phyloP scores from a whole-genome alignment of 2,888 invertebrate genomes.

The Drosophila koepferae region DNA sequence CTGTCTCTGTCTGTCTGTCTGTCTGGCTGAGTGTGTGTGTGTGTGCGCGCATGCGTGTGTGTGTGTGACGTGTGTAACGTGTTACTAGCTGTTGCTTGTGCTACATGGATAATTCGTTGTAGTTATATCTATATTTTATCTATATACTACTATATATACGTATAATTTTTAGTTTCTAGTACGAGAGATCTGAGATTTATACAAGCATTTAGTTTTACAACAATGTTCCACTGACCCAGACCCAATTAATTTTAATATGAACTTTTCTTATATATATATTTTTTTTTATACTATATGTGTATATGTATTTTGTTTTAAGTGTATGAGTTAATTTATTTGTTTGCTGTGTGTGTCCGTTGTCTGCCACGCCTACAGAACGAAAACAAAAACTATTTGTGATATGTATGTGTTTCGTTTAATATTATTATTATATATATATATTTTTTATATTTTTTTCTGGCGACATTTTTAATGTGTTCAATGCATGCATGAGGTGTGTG shows the following conservation, averaged over 20 bases:
- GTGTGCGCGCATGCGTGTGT: neutral
- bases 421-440: neutral
- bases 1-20: neutral
- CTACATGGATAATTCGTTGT: slow-evolving; percentile 55
- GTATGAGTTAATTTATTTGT: slow-evolving; percentile 41
- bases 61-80: slow-evolving; percentile 16
- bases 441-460: slow-evolving; percentile 4
- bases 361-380: slow-evolving; percentile 52
- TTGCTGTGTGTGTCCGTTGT: slow-evolving; percentile 36
- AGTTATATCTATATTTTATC: slow-evolving; percentile 34
- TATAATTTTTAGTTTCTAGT: slow-evolving; percentile 62
- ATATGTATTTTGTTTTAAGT: slow-evolving; percentile 15
- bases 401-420: slow-evolving; percentile 51
- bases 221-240: slow-evolving; percentile 43
- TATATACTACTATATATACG: slow-evolving; percentile 35
- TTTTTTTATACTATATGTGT: slow-evolving; percentile 7
- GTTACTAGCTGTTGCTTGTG: slow-evolving; percentile 48
- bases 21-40: slow-evolving; percentile 1
- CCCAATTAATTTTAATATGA: slow-evolving; percentile 31
- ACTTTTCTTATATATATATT: neutral
- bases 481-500: slow-evolving; percentile 17
- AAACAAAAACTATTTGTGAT: slow-evolving; percentile 66
- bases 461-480: slow-evolving; percentile 31
- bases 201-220: slow-evolving; percentile 63
- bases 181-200: slow-evolving; percentile 77